A percentile compares a stretch with the other conserved stretches of the same genome.
Evolutionary conservation across 2,888 invertebrate genomes (phyloP).

Genomic region (Ctena decussata): DNA sequence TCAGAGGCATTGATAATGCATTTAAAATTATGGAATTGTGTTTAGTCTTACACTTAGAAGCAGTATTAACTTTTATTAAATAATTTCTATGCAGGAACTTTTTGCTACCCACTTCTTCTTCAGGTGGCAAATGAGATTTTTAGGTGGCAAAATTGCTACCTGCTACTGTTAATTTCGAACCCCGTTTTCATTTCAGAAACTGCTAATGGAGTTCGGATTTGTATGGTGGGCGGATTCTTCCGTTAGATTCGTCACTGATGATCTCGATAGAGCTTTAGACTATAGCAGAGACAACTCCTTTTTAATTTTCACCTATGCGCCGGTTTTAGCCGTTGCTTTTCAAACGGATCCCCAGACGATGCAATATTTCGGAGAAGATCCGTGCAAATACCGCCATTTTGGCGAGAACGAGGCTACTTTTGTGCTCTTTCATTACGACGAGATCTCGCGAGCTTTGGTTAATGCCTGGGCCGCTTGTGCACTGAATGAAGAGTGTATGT

Average conservation of each 20-base stretch:
- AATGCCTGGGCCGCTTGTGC: constrained; percentile 39
- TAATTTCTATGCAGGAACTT: no score
- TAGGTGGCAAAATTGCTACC: no score
- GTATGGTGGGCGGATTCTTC: constrained; percentile 53
- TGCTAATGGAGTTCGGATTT: constrained; percentile 35
- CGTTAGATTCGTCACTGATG: constrained; percentile 23
- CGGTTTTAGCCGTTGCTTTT: constrained; percentile 9
- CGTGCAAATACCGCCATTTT: constrained; percentile 19
- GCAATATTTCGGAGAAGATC: constrained; percentile 37
- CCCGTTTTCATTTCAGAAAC: constrained; percentile 17
- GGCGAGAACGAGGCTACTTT: constrained; percentile 45
- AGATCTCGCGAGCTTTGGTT: constrained; percentile 18
- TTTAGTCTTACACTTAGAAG: no score
- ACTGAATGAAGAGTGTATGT: constrained; percentile 34
- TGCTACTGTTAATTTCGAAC: no score
- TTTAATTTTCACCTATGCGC: constrained; percentile 41
- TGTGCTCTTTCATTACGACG: constrained; percentile 21
- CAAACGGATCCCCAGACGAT: constrained; percentile 34
- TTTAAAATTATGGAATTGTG: no score
- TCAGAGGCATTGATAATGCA: no score
- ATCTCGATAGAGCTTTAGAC: constrained; percentile 18
- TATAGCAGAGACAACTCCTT: constrained; percentile 33
- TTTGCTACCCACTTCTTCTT: no score
- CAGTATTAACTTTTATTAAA: no score
- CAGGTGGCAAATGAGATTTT: no score